Percentiles rank a stretch among this genome's conserved stretches.
phyloP scores from a whole-genome alignment of 1,140 invertebrate genomes.

The Trichogramma pretiosum region DNA sequence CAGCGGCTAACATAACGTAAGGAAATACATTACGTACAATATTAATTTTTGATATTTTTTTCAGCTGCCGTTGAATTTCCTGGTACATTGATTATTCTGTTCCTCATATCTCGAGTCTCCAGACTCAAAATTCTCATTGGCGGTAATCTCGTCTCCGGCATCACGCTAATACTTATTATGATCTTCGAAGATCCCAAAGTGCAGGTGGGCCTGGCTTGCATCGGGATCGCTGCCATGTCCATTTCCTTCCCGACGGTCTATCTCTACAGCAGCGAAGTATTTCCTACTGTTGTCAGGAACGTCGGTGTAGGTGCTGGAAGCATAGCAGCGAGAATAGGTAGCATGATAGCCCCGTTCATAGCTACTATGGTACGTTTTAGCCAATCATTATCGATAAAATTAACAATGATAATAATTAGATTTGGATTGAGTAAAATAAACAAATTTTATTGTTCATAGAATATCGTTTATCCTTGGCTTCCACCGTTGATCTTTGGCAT shows the following conservation, averaged over 20 bases:
- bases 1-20: too few relatives aligned
- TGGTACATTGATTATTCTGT: conserved; percentile 35
- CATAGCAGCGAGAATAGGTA: conserved; percentile 56
- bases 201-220: conserved; percentile 47
- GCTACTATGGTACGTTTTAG: conserved; percentile 42
- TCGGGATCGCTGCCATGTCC: conserved; percentile 55
- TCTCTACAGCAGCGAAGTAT: conserved; percentile 60
- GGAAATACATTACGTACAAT: too few relatives aligned
- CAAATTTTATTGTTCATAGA: conserved; percentile 23
- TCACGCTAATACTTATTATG: conserved; percentile 32
- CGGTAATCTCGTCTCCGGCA: conserved; percentile 33
- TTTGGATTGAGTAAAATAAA: too few relatives aligned
- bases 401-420: too few relatives aligned
- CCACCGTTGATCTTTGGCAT: conserved; percentile 52
- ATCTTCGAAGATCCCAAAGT: conserved; percentile 27
- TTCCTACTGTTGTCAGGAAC: conserved; percentile 59
- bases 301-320: conserved; percentile 53
- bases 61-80: conserved; percentile 39
- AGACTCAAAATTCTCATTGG: conserved; percentile 38
- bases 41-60: too few relatives aligned
- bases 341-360: conserved; percentile 58
- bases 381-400: neutral
- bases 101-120: conserved; percentile 40
- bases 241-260: conserved; percentile 53
- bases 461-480: conserved; percentile 31